Evolutionary conservation across 2,113 vertebrate genomes (phyloP), one percentile per base, ranked within the genome.

Genomic region (Quiscalus mexicanus): DNA sequence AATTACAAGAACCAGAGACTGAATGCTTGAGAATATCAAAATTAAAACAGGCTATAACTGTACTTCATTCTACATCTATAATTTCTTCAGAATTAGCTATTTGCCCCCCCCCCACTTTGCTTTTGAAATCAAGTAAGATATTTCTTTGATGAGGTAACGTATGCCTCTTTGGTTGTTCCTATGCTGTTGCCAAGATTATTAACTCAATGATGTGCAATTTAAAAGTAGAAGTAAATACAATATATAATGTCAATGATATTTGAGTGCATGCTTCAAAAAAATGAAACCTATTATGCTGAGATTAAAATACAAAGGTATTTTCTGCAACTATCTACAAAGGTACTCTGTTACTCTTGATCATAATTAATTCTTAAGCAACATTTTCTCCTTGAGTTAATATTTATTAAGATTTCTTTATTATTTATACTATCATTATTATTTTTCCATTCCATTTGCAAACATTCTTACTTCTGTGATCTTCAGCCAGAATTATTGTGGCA

Each of bases 91-190:
- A 41, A 73, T 24, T 17, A 73, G 6, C 7, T 62, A 6, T 28
- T 59, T 27, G 11, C 7, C 9, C 8, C 37, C 6, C 7, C 10
- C 6, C 1, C 2, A n/a, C 2, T 67, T 27, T 0, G 0, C 5
- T 84, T 64, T 50, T 55, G 30, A 80, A 89, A 87, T 50, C 17
- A 62, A 39, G 62, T 44, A 68, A 60, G 15, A 27, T 28, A 82
- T 56, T 52, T 88, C 10, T n/a, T 67, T 58, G 45, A 20, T 53
- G 17, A 63, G 47, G 27, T 17, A 77, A 47, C 8, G 12, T 19
- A 28, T 70, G 16, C 28, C 13, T 58, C 9, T 78, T 59, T 37
- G 6, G 11, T 59, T 25, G 33, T 83, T 7, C 4, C 5, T 5
- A 6, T 33, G 12, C 14, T 79, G 10, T 63, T 83, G 18, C 15